A percentile compares a stretch with the other conserved stretches of the same genome.
phyloP scores from a whole-genome alignment of 1,140 invertebrate species.

The Gryon sp. region DNA sequence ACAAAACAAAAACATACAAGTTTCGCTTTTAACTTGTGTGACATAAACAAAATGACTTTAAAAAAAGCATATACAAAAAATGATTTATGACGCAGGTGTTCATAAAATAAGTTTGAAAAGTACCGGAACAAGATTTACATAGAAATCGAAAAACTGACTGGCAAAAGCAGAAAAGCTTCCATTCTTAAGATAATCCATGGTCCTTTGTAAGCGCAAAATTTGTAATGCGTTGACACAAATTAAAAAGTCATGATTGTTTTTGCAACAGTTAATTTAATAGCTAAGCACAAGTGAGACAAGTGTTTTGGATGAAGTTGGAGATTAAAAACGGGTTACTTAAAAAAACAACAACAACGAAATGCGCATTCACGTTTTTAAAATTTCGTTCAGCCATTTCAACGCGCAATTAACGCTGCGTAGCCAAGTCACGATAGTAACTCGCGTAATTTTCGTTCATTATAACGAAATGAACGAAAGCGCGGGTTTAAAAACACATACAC shows the following conservation, averaged over 20 bases:
- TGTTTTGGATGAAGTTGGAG: constrained; percentile 11
- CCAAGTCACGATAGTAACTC: constrained; percentile 66
- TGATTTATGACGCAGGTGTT: too few relatives aligned
- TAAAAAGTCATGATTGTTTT: constrained; percentile 29
- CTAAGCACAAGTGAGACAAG: constrained; percentile 15
- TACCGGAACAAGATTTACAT: neutral
- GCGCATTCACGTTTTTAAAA: constrained; percentile 19
- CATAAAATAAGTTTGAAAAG: too few relatives aligned
- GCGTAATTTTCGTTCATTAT: constrained; percentile 73
- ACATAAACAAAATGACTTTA: too few relatives aligned
- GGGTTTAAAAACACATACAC: too few relatives aligned
- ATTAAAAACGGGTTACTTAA: constrained; percentile 15
- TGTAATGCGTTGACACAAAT: constrained; percentile 5
- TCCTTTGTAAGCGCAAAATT: neutral
- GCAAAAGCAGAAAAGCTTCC: neutral
- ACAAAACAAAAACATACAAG: too few relatives aligned
- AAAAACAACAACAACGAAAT: constrained; percentile 24
- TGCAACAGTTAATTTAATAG: constrained; percentile 27
- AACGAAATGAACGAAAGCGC: constrained; percentile 67
- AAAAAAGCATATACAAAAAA: too few relatives aligned
- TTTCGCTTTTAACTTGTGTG: too few relatives aligned
- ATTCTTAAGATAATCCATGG: neutral
- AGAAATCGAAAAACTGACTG: neutral
- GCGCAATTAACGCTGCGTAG: constrained; percentile 51
- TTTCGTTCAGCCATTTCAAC: constrained; percentile 16